These are phyloP conservation scores for Pachyseris speciosa DNA, from an alignment of 64 coral and sea anemone species.

Conservation along the genomic window DNA sequence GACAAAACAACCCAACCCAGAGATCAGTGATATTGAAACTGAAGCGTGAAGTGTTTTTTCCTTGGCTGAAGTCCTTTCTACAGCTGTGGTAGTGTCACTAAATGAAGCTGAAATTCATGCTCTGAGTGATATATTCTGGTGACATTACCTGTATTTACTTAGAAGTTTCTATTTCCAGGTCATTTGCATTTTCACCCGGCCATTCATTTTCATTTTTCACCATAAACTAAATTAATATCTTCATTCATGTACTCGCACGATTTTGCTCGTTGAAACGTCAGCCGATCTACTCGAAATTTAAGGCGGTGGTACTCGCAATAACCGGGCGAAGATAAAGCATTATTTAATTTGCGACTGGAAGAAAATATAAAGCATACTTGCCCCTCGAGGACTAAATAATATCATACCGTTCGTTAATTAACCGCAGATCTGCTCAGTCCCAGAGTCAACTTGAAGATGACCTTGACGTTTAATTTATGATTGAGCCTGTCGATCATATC, in stretches of 20 bases:
- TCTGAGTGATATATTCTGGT: neutral
- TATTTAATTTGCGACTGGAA: neutral
- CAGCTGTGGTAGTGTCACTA: neutral
- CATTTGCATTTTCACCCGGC: neutral
- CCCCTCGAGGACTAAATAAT: no score
- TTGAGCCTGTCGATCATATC: neutral
- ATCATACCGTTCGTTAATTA: no score
- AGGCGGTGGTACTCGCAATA: neutral
- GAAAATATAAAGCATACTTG: no score
- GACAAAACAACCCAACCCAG: neutral
- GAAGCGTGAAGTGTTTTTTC: neutral
- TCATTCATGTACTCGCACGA: neutral
- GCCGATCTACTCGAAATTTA: no score
- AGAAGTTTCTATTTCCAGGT: neutral
- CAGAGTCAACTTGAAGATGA: neutral
- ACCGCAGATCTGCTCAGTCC: neutral
- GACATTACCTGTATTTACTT: neutral
- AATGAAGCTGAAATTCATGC: no score
- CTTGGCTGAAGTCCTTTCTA: neutral
- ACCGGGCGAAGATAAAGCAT: neutral
- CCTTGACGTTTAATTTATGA: neutral
- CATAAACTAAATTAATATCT: neutral
- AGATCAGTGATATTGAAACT: neutral
- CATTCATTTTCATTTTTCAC: neutral
- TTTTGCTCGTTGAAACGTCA: no score